Conservation (phyloP, 2,113 vertebrate genomes). For the Dromiciops gliroides region DNA sequence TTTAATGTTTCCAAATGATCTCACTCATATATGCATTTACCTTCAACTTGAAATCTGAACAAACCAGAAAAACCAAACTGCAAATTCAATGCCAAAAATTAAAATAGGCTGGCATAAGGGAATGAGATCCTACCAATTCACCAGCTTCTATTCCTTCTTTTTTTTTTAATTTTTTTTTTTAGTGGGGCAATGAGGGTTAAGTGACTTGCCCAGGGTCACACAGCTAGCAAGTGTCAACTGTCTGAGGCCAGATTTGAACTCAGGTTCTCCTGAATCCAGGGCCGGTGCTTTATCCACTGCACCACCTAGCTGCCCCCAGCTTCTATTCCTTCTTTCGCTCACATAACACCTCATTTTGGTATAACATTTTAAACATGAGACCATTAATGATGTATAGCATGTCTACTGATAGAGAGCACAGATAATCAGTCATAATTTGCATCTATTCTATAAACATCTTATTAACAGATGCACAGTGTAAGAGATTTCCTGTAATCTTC, state of each 20-base stretch:
- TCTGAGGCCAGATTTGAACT: too few relatives aligned
- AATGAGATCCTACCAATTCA: not conserved
- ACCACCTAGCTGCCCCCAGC: too few relatives aligned
- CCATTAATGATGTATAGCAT: conserved; percentile 17
- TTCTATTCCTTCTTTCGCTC: too few relatives aligned
- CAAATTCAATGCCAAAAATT: conserved; percentile 17
- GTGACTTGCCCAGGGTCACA: too few relatives aligned
- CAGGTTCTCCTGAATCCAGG: too few relatives aligned
- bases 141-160: not conserved
- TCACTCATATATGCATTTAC: conserved; percentile 36
- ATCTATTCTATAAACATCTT: conserved; percentile 6
- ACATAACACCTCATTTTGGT: conserved; percentile 3
- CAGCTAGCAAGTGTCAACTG: too few relatives aligned
- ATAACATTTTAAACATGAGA: conserved; percentile 52
- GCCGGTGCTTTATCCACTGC: too few relatives aligned
- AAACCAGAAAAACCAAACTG: conserved; percentile 36
- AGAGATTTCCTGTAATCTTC: not conserved
- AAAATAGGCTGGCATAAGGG: not conserved
- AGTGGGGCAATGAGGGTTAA: too few relatives aligned
- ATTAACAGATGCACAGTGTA: conserved; percentile 43
- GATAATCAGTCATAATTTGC: conserved; percentile 23
- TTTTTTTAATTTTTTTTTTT: too few relatives aligned
- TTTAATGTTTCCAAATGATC: conserved; percentile 34
- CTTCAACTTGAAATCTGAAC: conserved; percentile 43
- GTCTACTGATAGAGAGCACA: conserved; percentile 34